phyloP scores from a whole-genome alignment of 2,797 vertebrate genomes.

The Enteromius afrohamiltoni region DNA sequence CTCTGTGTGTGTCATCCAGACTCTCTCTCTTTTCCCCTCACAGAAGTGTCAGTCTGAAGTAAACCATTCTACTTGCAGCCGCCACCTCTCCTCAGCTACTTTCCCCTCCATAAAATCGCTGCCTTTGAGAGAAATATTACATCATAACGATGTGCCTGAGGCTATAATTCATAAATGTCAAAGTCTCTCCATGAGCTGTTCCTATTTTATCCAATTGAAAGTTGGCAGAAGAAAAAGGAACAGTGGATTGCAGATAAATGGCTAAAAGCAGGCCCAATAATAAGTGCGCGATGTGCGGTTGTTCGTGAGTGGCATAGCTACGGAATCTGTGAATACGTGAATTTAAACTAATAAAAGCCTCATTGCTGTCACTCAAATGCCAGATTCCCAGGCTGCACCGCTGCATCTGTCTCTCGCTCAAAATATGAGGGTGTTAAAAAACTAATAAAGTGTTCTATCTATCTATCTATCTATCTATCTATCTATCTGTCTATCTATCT shows the following conservation, averaged over 20 bases:
- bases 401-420: neutral
- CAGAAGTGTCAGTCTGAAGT: conserved; percentile 61
- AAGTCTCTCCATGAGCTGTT: conserved; percentile 54
- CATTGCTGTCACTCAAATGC: conserved; percentile 26
- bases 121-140: conserved; percentile 59
- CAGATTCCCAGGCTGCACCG: conserved; percentile 14
- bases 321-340: conserved; percentile 12
- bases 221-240: conserved; percentile 44
- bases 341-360: conserved; percentile 38
- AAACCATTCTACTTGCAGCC: conserved; percentile 43
- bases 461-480: neutral
- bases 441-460: neutral
- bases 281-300: conserved; percentile 24
- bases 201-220: conserved; percentile 59
- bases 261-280: conserved; percentile 43
- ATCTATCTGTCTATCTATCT: neutral
- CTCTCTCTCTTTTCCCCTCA: conserved; percentile 48
- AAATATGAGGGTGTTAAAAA: neutral
- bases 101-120: conserved; percentile 50
- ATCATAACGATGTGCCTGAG: conserved; percentile 54
- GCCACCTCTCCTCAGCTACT: conserved; percentile 46
- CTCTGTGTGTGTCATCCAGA: conserved; percentile 42
- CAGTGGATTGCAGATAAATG: conserved; percentile 49
- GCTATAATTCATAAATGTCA: conserved; percentile 63
- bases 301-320: conserved; percentile 45